phyloP scores from a whole-genome alignment of 2,797 vertebrate genomes.

The Rhinophrynus dorsalis region DNA sequence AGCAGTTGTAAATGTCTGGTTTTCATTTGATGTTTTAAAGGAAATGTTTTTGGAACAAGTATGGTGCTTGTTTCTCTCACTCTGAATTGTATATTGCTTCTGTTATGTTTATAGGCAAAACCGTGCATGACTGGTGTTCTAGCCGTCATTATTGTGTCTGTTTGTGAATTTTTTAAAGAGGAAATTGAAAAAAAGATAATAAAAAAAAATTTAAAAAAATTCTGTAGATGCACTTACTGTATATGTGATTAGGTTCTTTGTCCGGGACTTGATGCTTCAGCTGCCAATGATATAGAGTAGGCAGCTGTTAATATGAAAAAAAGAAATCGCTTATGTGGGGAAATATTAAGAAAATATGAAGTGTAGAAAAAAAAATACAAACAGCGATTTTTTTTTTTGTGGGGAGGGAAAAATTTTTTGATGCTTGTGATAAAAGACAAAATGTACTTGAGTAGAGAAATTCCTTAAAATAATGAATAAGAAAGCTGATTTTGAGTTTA shows the following conservation, averaged over 20 bases:
- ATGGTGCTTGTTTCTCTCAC: constrained; percentile 87
- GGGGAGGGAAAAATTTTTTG: constrained; percentile 76
- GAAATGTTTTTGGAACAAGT: constrained; percentile 74
- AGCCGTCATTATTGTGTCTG: constrained; percentile 93
- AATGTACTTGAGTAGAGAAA: constrained; percentile 88
- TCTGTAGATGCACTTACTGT: constrained; percentile 95
- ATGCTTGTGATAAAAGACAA: constrained; percentile 90
- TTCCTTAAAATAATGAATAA: constrained; percentile 75
- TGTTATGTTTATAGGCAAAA: constrained; percentile 92
- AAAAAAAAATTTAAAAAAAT: constrained; percentile 65
- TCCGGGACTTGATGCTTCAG: constrained; percentile 80
- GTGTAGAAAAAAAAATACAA: constrained; percentile 57
- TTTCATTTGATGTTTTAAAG: constrained; percentile 68
- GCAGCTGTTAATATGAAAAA: constrained; percentile 71
- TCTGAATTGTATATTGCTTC: constrained; percentile 94
- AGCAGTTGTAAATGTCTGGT: constrained; percentile 62
- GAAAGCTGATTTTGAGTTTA: constrained; percentile 91
- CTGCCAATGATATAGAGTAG: constrained; percentile 74
- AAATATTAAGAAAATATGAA: constrained; percentile 76
- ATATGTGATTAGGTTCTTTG: constrained; percentile 86
- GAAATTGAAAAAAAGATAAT: constrained; percentile 69
- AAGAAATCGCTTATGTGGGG: constrained; percentile 78
- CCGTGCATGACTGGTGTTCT: constrained; percentile 95
- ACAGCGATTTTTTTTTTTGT: constrained; percentile 50
- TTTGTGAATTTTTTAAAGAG: constrained; percentile 89